Base-by-base conservation (phyloP, 2,888 invertebrate genomes). In the Leucophora obtusa region DNA sequence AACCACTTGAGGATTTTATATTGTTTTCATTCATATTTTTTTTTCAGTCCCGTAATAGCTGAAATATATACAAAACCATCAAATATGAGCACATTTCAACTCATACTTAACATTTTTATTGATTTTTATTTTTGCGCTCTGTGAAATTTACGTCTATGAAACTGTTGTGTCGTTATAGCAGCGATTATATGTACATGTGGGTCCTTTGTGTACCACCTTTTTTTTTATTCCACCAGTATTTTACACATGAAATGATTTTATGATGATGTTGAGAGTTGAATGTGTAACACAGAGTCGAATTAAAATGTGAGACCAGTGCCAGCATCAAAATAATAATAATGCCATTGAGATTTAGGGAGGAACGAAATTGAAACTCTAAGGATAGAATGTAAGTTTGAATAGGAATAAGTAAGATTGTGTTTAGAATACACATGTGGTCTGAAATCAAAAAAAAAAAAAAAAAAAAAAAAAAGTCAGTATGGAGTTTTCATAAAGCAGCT, bases 1-100 rank as follows among this genome's bases (percentile, higher is more conserved):
- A 76, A 65, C 63, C 76, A 76, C 76, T 71, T 76, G 76, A 76
- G 70, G 63, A 70, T 76, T 71, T 65, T 47, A 47, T 47, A 47
- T 47, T 47, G 43, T 47, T 47, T 47, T 47, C 43, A 47, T 38
- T 38, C 10, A 38, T 38, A 11, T 11, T 10, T 38, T 38, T 38
- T 28, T 28, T 28, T 7, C 28, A 28, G 28, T 28, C 28, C 5
- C 6, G 6, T 3, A 6, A 28, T 28, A 28, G 6, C 7, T 6
- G 7, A 28, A 28, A 28, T 28, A 24, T 24, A 5, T 24, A 24
- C 24, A 24, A 24, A 24, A 24, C 24, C 28, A 38, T 38, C 38
- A 11, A 38, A 38, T n/a, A n/a, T n/a, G n/a, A n/a, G n/a, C n/a
- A 63, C 54, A 63, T 43, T 70, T 70, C 51, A 70, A 28, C 63